These are phyloP conservation scores for Archips xylosteana DNA, from an alignment of 2,888 invertebrate genomes.

Conservation along the genomic window DNA sequence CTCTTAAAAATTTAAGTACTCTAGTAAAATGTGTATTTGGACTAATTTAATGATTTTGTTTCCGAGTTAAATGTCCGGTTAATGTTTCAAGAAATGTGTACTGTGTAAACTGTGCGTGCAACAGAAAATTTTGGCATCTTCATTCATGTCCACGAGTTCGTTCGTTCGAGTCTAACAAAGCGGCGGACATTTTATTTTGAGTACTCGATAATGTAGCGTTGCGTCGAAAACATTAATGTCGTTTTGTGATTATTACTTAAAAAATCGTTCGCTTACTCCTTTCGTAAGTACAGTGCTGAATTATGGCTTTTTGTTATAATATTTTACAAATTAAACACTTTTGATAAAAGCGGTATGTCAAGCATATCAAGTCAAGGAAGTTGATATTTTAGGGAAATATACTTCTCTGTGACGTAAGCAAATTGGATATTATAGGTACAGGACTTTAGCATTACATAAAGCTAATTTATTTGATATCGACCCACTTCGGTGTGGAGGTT, in stretches of 20 bases:
- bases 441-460: constrained; percentile 55
- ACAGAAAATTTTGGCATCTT: constrained; percentile 79
- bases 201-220: constrained; percentile 86
- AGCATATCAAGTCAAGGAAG: constrained; percentile 72
- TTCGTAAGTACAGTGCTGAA: constrained; percentile 78
- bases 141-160: constrained; percentile 85
- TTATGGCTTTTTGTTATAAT: constrained; percentile 43
- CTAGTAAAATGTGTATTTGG: constrained; percentile 78
- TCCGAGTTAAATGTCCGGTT: constrained; percentile 74
- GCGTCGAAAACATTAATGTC: constrained; percentile 84
- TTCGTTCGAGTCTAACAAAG: constrained; percentile 82
- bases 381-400: constrained; percentile 75
- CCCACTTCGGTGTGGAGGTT: constrained; percentile 79
- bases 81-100: constrained; percentile 73
- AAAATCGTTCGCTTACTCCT: constrained; percentile 83
- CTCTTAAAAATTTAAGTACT: constrained; percentile 69
- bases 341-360: constrained; percentile 67
- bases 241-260: constrained; percentile 82
- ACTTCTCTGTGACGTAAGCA: constrained; percentile 78
- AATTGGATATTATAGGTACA: constrained; percentile 42
- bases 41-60: constrained; percentile 69
- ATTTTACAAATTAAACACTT: constrained; percentile 14
- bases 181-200: constrained; percentile 87
- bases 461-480: constrained; percentile 70
- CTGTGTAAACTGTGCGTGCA: constrained; percentile 70